A percentile compares a stretch with the other conserved stretches of the same genome.
These are phyloP conservation scores for Xyliphius kryptos DNA, from an alignment of 2,113 vertebrate species.

Conservation along the genomic window DNA sequence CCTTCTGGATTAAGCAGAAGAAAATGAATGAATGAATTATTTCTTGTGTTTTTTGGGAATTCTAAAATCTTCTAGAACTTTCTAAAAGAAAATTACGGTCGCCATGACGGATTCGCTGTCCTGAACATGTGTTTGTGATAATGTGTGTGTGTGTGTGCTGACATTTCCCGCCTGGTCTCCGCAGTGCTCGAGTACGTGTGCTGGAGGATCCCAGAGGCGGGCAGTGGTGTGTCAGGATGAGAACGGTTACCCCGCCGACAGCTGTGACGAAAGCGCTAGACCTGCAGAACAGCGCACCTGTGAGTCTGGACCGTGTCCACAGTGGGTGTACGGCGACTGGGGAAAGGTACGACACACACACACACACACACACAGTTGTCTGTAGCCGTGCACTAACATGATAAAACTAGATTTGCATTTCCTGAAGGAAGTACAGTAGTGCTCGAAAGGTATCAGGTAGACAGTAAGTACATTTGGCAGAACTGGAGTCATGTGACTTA, in stretches of 20 bases:
- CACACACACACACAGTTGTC: background rate
- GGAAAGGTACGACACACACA: slow-evolving; percentile 54
- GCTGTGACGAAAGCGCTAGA: slow-evolving; percentile 81
- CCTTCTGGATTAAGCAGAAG: too few relatives aligned
- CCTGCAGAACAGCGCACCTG: slow-evolving; percentile 87
- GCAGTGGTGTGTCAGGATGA: slow-evolving; percentile 97
- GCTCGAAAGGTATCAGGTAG: too few relatives aligned
- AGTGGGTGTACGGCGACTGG: slow-evolving; percentile 85
- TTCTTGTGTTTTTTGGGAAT: too few relatives aligned
- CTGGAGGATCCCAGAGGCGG: slow-evolving; percentile 91
- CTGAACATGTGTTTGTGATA: background rate
- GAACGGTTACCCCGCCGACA: slow-evolving; percentile 80
- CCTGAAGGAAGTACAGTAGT: background rate
- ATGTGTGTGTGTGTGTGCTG: background rate
- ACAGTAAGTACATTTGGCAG: too few relatives aligned
- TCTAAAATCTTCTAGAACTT: too few relatives aligned
- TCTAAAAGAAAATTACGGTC: too few relatives aligned
- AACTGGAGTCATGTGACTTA: too few relatives aligned
- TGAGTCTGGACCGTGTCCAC: slow-evolving; percentile 90
- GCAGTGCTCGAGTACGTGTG: slow-evolving; percentile 96
- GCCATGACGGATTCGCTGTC: too few relatives aligned
- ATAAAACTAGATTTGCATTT: too few relatives aligned
- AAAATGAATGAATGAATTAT: too few relatives aligned
- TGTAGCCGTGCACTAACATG: background rate
- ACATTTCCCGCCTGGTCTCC: slow-evolving; percentile 30